Conservation (phyloP, 1,140 invertebrate genomes). For the Acromyrmex echinatior region DNA sequence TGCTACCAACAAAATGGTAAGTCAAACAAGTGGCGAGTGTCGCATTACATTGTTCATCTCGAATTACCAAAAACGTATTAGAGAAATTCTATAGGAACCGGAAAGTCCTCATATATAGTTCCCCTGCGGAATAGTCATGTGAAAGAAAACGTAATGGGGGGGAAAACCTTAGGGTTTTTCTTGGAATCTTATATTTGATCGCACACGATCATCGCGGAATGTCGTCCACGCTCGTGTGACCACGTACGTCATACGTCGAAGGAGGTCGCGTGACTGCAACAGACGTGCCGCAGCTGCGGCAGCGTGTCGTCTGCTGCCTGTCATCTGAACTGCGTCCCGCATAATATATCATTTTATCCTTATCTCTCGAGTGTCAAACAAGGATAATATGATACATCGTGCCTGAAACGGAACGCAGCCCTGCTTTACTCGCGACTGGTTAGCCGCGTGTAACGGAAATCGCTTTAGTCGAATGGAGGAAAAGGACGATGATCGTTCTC, state of each 20-base stretch:
- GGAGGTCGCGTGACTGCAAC: constrained; percentile 5
- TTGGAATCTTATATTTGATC: too few relatives aligned
- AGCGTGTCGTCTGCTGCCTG: constrained; percentile 21
- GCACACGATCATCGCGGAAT: too few relatives aligned
- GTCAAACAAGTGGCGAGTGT: constrained; percentile 27
- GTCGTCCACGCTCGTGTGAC: too few relatives aligned
- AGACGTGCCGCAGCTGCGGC: constrained; percentile 19
- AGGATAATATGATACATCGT: too few relatives aligned
- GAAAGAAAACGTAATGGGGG: too few relatives aligned
- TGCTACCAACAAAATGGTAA: constrained; percentile 78
- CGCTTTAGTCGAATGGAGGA: background rate
- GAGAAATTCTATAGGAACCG: too few relatives aligned
- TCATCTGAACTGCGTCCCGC: too few relatives aligned
- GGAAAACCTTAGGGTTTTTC: too few relatives aligned
- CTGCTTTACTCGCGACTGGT: constrained; percentile 18
- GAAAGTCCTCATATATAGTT: too few relatives aligned
- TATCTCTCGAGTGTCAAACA: too few relatives aligned
- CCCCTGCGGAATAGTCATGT: too few relatives aligned
- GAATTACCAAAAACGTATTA: background rate
- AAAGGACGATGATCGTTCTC: background rate
- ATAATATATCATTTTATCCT: too few relatives aligned
- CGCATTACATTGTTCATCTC: background rate
- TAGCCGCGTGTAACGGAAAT: constrained; percentile 16
- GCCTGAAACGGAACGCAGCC: background rate
- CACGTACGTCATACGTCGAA: background rate